Conservation (phyloP, 2,797 vertebrate species). For the Poecilia gillii region DNA sequence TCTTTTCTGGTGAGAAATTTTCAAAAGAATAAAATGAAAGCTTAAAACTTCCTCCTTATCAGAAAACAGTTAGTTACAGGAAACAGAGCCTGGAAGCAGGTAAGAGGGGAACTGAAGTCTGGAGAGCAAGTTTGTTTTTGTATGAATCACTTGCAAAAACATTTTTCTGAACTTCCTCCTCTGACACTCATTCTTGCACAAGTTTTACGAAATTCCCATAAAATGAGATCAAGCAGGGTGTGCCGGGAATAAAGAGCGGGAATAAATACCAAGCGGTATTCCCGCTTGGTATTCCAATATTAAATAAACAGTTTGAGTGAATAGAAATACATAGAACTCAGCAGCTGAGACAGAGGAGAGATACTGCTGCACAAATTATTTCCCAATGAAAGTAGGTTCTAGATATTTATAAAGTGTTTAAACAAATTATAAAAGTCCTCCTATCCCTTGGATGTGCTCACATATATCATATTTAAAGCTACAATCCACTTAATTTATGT, state of each 20-base stretch:
- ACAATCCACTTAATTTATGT: background rate
- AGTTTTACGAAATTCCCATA: constrained; percentile 68
- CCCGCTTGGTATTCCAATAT: background rate
- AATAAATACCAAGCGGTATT: background rate
- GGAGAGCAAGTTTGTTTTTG: constrained; percentile 38
- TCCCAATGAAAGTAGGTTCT: background rate
- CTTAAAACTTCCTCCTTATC: constrained; percentile 61
- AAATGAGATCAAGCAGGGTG: constrained; percentile 72
- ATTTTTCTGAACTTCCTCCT: constrained; percentile 58
- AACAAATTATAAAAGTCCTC: background rate
- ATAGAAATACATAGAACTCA: constrained; percentile 12
- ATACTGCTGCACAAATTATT: background rate
- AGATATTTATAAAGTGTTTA: background rate
- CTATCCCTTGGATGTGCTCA: background rate
- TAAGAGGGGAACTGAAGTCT: constrained; percentile 20
- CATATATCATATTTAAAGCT: background rate
- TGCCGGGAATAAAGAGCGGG: constrained; percentile 47
- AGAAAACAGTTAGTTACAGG: constrained; percentile 42
- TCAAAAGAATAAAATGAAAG: constrained; percentile 53
- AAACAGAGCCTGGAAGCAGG: constrained; percentile 33
- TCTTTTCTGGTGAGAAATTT: constrained; percentile 43
- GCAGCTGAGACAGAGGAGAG: background rate
- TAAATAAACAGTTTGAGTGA: constrained; percentile 14
- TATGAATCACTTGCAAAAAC: constrained; percentile 52
- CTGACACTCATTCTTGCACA: constrained; percentile 53